Conservation (phyloP, 2,888 invertebrate species). For the Thereva nobilitata region DNA sequence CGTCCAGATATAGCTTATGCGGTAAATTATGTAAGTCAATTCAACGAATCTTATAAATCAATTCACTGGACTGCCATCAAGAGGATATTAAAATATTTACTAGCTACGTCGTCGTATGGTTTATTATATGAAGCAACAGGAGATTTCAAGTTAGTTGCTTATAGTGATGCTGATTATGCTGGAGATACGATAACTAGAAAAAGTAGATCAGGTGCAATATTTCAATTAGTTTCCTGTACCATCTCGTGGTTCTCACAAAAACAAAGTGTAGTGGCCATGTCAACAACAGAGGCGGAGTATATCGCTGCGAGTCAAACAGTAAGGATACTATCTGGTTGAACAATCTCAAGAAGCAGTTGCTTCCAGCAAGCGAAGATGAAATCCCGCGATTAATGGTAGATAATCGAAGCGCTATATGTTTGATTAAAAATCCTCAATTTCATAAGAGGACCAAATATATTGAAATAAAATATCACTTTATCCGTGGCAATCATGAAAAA, state of each 20-base stretch:
- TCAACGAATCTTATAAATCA: not conserved
- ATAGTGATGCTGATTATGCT: conserved; percentile 14
- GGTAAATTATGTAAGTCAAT: conserved; percentile 5
- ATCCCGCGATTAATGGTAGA: conserved; percentile 42
- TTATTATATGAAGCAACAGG: not conserved
- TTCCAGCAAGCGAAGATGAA: conserved; percentile 35
- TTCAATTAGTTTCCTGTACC: not conserved
- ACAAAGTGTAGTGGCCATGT: not conserved
- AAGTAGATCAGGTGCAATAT: not conserved
- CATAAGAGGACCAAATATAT: conserved; percentile 45
- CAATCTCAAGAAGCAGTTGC: conserved; percentile 26
- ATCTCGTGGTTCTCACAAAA: conserved; percentile 6
- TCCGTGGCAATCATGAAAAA: not conserved
- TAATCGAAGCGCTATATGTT: conserved; percentile 43
- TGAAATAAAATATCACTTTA: conserved; percentile 12
- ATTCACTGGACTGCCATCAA: not conserved
- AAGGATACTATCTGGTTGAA: conserved; percentile 47
- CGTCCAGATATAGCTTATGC: conserved; percentile 13
- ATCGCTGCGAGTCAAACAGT: conserved; percentile 43
- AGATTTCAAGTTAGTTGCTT: not conserved
- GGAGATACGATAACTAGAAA: not conserved
- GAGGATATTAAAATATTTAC: conserved; percentile 1
- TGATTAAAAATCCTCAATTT: conserved; percentile 44
- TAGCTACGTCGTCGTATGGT: not conserved
- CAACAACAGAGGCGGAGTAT: conserved; percentile 15